phyloP scores from a whole-genome alignment of 1,140 invertebrate genomes.

The Mesaphorura yosii region DNA sequence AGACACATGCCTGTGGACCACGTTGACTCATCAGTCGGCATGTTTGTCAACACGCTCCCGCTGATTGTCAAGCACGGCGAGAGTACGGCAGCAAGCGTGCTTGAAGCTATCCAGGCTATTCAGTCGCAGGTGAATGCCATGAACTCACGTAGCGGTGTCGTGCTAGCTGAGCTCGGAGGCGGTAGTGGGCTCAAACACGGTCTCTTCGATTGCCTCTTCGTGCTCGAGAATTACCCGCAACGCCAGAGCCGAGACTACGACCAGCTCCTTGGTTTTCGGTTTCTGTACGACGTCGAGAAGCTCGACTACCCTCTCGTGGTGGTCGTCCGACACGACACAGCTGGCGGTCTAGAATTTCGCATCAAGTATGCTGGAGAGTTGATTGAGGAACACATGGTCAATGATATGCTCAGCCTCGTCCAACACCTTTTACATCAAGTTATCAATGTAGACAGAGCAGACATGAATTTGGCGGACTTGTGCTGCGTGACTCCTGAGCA shows the following conservation, averaged over 20 bases:
- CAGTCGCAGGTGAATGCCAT: not conserved
- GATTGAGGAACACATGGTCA: not conserved
- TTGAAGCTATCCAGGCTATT: not conserved
- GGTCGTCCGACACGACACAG: not conserved
- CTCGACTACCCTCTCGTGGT: constrained; percentile 9
- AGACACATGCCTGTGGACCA: not conserved
- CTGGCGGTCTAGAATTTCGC: not conserved
- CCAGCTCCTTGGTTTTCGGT: not conserved
- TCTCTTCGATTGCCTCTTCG: constrained; percentile 11
- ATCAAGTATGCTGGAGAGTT: constrained; percentile 10
- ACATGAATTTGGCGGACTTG: too few relatives aligned
- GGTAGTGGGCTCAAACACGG: not conserved
- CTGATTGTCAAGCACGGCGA: constrained; percentile 3
- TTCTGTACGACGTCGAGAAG: constrained; percentile 1
- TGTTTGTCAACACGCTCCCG: constrained; percentile 12
- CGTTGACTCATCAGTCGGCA: constrained; percentile 2
- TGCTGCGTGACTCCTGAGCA: too few relatives aligned
- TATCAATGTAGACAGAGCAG: not conserved
- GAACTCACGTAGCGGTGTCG: not conserved
- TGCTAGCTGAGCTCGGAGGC: not conserved
- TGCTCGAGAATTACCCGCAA: not conserved
- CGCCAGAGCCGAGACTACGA: not conserved
- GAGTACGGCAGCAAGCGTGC: not conserved
- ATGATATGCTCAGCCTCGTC: not conserved
- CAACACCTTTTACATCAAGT: not conserved